These are phyloP conservation scores for Myiozetetes cayanensis DNA, from an alignment of 2,113 vertebrate genomes.

Conservation along the genomic window DNA sequence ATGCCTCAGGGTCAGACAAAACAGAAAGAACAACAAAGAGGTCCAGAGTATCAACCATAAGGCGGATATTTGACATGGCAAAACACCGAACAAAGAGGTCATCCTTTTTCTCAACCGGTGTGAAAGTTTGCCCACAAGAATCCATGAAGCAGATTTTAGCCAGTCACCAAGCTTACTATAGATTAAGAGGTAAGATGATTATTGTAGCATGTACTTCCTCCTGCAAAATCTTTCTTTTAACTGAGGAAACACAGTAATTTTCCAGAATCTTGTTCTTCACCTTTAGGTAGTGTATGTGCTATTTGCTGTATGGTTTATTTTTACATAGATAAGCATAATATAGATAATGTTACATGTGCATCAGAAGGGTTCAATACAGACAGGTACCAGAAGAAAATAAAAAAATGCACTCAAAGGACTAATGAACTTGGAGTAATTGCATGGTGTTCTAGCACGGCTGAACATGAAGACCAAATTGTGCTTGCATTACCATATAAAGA, in stretches of 20 bases:
- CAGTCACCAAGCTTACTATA: constrained; percentile 88
- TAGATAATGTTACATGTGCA: not conserved
- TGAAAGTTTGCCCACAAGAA: constrained; percentile 88
- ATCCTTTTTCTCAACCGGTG: constrained; percentile 78
- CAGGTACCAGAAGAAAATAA: not conserved
- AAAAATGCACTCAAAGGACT: not conserved
- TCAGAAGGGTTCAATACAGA: not conserved
- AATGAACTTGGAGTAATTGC: not conserved
- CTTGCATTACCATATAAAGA: not conserved
- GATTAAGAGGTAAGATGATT: constrained; percentile 83
- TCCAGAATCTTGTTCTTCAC: not conserved
- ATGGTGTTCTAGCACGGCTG: not conserved
- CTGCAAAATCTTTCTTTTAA: not conserved
- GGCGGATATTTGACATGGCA: constrained; percentile 71
- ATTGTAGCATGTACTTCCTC: not conserved
- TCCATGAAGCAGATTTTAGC: constrained; percentile 84
- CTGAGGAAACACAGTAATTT: not conserved
- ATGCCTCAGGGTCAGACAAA: constrained; percentile 54
- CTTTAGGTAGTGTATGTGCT: not conserved
- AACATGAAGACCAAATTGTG: not conserved
- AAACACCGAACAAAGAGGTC: constrained; percentile 82
- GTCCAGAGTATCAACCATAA: constrained; percentile 70
- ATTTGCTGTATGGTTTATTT: not conserved
- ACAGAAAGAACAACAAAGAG: constrained; percentile 66
- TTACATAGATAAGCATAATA: not conserved